phyloP scores from a whole-genome alignment of 2,888 invertebrate genomes.

The Catocala nupta region DNA sequence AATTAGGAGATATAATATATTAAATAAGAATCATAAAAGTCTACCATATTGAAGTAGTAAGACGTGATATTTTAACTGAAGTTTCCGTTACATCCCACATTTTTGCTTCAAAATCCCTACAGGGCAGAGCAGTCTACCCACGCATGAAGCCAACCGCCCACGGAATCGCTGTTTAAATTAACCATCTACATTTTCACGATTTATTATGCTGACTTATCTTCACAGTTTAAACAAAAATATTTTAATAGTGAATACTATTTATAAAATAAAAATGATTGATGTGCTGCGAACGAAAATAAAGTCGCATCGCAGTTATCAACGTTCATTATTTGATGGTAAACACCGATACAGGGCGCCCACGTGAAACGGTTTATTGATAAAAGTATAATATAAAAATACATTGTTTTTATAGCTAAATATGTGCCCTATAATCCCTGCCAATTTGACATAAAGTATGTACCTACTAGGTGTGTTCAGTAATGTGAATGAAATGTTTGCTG shows the following conservation, averaged over 20 bases:
- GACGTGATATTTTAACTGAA: constrained; percentile 20
- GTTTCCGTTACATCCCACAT: constrained; percentile 33
- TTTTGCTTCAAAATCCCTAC: constrained; percentile 16
- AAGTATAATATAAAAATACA: constrained; percentile 35
- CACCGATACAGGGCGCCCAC: constrained; percentile 41
- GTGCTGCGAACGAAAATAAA: constrained; percentile 27
- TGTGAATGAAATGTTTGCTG: neutral
- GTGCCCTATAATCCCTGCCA: constrained; percentile 13
- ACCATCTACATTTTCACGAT: constrained; percentile 18
- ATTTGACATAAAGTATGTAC: constrained; percentile 20
- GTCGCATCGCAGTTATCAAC: constrained; percentile 26
- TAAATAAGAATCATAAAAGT: neutral
- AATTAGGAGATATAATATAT: neutral
- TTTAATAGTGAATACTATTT: neutral
- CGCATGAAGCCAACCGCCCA: constrained; percentile 25
- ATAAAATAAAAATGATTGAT: constrained; percentile 13
- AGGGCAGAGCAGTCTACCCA: constrained; percentile 22
- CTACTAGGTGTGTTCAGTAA: neutral
- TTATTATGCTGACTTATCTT: constrained; percentile 6
- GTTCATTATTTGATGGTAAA: constrained; percentile 24
- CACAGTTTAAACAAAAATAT: neutral
- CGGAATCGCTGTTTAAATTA: constrained; percentile 23
- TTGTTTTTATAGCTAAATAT: constrained; percentile 23
- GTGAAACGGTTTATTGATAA: constrained; percentile 27
- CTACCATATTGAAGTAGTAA: constrained; percentile 10